A percentile compares a stretch with the other conserved stretches of the same genome.
Evolutionary conservation across 2,888 invertebrate species (phyloP).

Genomic region (Acanthosepion pharaonis): DNA sequence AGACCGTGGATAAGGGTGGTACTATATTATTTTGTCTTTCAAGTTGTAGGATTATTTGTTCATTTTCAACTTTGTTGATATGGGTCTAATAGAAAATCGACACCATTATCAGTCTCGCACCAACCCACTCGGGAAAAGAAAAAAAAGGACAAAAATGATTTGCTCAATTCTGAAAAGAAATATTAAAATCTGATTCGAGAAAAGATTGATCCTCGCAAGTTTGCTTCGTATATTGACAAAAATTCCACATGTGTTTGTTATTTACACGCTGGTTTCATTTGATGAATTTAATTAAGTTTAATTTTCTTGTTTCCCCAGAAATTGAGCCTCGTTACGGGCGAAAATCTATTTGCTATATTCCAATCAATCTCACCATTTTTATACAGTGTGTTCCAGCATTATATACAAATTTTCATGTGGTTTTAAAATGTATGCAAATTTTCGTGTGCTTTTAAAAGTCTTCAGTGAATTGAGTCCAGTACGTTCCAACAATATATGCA

Average conservation of each 20-base stretch:
- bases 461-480: neutral
- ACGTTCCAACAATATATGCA: neutral
- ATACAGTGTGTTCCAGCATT: neutral
- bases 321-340: neutral
- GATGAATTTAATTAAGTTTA: constrained; percentile 20
- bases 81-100: neutral
- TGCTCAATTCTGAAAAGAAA: neutral
- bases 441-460: too few relatives aligned
- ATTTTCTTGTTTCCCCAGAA: neutral
- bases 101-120: neutral
- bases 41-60: neutral
- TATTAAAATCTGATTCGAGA: neutral
- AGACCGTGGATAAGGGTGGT: too few relatives aligned
- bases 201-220: neutral
- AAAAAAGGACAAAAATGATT: neutral
- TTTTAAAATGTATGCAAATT: too few relatives aligned
- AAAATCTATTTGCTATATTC: neutral
- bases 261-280: neutral
- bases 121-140: neutral
- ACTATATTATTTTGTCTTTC: too few relatives aligned
- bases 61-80: neutral
- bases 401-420: neutral
- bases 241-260: neutral
- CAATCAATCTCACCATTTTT: neutral
- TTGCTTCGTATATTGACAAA: neutral